Conservation (phyloP, 2,797 vertebrate genomes). For the Platalea minor region DNA sequence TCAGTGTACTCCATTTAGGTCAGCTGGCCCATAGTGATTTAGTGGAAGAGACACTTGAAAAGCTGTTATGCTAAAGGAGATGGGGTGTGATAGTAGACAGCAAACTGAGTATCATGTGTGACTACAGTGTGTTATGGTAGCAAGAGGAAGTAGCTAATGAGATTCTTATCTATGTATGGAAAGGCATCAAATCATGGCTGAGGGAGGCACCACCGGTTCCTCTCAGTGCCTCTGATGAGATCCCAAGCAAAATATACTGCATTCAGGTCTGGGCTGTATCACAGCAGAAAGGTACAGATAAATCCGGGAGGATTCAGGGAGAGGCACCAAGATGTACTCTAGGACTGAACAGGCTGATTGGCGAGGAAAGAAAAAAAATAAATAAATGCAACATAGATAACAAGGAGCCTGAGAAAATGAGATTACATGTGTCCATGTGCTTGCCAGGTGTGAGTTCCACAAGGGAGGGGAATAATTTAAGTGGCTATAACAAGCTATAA, state of each 20-base stretch:
- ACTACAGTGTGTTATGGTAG: neutral
- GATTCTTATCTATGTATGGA: neutral
- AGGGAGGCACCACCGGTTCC: neutral
- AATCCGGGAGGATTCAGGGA: neutral
- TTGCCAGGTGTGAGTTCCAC: neutral
- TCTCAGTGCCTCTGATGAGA: neutral
- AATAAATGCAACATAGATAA: neutral
- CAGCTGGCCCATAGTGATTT: neutral
- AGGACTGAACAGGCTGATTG: neutral
- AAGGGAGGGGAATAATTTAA: neutral
- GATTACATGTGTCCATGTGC: neutral
- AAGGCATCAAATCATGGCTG: neutral
- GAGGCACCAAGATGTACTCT: neutral
- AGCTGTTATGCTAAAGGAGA: neutral
- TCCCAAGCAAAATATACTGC: conserved; percentile 6
- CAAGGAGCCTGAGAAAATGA: neutral
- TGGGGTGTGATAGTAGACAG: neutral
- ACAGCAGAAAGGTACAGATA: neutral
- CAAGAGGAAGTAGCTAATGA: neutral
- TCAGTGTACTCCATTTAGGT: neutral
- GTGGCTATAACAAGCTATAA: neutral
- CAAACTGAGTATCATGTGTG: neutral
- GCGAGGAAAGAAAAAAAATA: neutral
- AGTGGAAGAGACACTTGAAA: neutral
- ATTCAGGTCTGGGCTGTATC: neutral